phyloP scores from a whole-genome alignment of 1,140 invertebrate genomes.

The Cryptotermes secundus region DNA sequence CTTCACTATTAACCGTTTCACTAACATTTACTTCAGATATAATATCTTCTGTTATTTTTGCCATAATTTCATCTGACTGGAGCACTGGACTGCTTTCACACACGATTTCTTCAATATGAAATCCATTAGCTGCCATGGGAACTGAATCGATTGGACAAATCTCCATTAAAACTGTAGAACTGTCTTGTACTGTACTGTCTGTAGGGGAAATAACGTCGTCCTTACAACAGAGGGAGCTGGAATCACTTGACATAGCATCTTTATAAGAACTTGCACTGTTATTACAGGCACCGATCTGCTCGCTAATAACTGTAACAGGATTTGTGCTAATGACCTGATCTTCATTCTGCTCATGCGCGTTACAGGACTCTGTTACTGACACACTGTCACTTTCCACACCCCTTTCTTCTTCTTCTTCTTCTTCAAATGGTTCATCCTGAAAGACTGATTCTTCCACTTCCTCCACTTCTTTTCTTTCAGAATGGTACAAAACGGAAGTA shows the following conservation, averaged over 20 bases:
- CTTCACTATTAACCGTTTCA: not conserved
- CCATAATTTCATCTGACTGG: not conserved
- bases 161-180: not conserved
- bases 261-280: not conserved
- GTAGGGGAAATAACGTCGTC: no score
- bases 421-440: not conserved
- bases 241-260: not conserved
- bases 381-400: not conserved
- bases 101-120: not conserved
- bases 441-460: conserved; percentile 33
- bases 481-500: not conserved
- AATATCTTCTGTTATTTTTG: not conserved
- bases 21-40: not conserved
- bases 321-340: not conserved
- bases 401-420: not conserved
- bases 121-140: not conserved
- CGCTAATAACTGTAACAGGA: not conserved
- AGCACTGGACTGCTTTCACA: not conserved
- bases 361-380: not conserved
- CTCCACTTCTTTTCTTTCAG: not conserved
- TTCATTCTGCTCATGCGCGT: not conserved
- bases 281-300: not conserved
- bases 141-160: not conserved
- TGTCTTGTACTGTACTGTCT: not conserved
- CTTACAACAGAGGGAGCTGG: not conserved